Evolutionary conservation across 2,888 invertebrate genomes (phyloP).

Genomic region (Nemotelus nigrinus): DNA sequence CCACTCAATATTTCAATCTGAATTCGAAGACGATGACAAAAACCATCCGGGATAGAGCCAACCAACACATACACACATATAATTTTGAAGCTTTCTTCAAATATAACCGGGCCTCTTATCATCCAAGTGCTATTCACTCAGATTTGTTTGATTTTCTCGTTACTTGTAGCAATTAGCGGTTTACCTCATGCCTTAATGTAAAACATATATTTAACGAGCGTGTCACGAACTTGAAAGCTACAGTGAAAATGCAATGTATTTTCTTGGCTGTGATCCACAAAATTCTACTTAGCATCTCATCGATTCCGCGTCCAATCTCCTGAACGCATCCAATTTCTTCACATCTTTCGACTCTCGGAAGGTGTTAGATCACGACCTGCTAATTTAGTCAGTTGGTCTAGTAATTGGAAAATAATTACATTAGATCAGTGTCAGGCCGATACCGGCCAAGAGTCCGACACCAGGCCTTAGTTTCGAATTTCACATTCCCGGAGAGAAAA

Average conservation of each 20-base stretch:
- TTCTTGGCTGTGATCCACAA: constrained; percentile 9
- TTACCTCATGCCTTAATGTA: constrained; percentile 39
- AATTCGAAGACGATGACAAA: too few species aligned
- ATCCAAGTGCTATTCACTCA: constrained; percentile 15
- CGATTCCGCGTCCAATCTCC: not conserved
- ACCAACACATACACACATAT: not conserved
- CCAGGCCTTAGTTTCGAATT: not conserved
- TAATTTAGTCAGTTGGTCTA: constrained; percentile 30
- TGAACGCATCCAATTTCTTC: not conserved
- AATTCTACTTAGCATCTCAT: constrained; percentile 27
- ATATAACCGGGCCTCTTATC: constrained; percentile 1
- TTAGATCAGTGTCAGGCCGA: not conserved
- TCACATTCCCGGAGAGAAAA: constrained; percentile 12
- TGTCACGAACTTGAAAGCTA: constrained; percentile 31
- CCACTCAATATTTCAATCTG: too few species aligned
- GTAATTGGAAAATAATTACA: constrained; percentile 37
- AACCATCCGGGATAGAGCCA: not conserved
- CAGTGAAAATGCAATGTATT: not conserved
- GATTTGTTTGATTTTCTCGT: constrained; percentile 32
- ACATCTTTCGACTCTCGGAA: not conserved
- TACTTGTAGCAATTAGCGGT: constrained; percentile 31
- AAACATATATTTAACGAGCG: constrained; percentile 30
- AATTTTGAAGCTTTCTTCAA: constrained; percentile 2
- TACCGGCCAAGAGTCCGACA: constrained; percentile 8
- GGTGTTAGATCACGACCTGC: constrained; percentile 37